Base-by-base conservation (phyloP, 2,888 invertebrate species). In the Zele albiditarsus region DNA sequence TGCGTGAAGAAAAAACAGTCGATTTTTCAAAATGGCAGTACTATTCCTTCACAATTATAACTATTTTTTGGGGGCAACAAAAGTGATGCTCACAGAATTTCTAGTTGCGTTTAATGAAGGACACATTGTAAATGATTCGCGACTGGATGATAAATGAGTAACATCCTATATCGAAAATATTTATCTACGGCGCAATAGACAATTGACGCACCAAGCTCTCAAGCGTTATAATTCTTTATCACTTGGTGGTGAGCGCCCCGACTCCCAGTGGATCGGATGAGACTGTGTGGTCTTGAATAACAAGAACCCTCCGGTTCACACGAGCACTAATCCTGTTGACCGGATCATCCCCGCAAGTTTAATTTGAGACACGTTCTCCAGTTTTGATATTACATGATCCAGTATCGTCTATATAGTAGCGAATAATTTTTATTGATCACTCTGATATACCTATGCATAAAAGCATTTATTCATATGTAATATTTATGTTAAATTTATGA, bases 291-390 rank as follows among this genome's bases (percentile, higher is more conserved):
- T 83, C 81, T 81, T 82, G 82, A 84, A 86, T 86, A 86, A 85
- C 81, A 84, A 84, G 85, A 84, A 84, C 86, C 85, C 86, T 85
- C 83, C 77, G 68, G 49, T 77, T 80, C 81, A 79, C 80, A 78
- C 82, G 81, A 83, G 82, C 80, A 83, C 80, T 86, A 86, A 88
- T 88, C 87, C 87, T 83, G 87, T 87, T 88, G 88, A 86, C 85
- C 74, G 85, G 87, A 88, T 88, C 85, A 88, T 84, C 82, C 82
- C 74, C 20, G 65, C 53, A 73, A 68, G 77, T 73, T 38, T 71
- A 80, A 78, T 79, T 63, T 76, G 70, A 79, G 79, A 82, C 76
- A 83, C 79, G 80, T 83, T 80, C 74, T 78, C 77, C 63, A 76
- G 65, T 80, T 72, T 73, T 68, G 46, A 33, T 12, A 42, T 23